Evolutionary conservation across 2,797 vertebrate species (phyloP).

Genomic region (Chiroxiphia lanceolata): DNA sequence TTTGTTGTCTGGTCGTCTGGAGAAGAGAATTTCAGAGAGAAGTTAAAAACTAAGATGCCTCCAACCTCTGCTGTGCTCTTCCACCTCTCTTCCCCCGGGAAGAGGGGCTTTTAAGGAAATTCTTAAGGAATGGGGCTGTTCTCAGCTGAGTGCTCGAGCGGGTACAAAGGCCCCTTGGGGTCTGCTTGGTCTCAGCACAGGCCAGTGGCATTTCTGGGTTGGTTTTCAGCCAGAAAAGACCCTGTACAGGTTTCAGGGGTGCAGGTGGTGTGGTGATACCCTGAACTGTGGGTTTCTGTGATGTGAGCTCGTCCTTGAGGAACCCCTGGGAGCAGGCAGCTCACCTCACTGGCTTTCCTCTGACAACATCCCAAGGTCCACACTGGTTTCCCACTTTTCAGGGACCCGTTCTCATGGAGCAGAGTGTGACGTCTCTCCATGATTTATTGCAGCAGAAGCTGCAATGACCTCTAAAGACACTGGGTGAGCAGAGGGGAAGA

Average conservation of each 20-base stretch:
- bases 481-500: neutral
- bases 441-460: neutral
- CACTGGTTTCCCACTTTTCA: neutral
- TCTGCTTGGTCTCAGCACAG: neutral
- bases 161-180: neutral
- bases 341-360: neutral
- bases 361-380: neutral
- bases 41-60: neutral
- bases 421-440: neutral
- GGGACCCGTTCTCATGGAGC: neutral
- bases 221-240: neutral
- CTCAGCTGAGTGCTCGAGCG: neutral
- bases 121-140: neutral
- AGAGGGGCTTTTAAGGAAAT: neutral
- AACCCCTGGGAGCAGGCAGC: neutral
- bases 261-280: neutral
- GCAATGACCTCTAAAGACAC: neutral
- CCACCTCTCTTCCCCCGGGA: neutral
- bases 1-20: neutral
- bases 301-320: too few species aligned
- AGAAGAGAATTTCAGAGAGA: neutral
- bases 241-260: neutral
- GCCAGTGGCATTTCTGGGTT: neutral
- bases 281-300: neutral
- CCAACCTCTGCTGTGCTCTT: neutral